Evolutionary conservation across 2,888 invertebrate species (phyloP).

Genomic region (Drosophila melanocephala): DNA sequence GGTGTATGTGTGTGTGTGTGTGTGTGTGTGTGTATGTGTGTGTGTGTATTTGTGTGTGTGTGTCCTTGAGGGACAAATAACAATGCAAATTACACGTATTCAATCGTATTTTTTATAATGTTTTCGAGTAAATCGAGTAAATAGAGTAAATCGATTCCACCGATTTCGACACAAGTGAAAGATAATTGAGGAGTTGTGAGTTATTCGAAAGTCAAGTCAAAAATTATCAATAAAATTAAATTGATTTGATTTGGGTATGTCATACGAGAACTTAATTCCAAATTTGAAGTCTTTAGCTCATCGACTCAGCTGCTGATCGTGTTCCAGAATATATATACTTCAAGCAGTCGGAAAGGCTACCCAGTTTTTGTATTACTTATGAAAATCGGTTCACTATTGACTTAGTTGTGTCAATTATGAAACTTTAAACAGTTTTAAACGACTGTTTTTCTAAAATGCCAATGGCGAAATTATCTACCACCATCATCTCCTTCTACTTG

Average conservation of each 20-base stretch:
- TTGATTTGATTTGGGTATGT: background rate
- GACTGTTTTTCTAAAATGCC: background rate
- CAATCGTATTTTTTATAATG: background rate
- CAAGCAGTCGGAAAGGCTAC: background rate
- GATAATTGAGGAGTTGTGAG: background rate
- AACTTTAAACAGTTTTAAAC: background rate
- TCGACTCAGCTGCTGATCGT: background rate
- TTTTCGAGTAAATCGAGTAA: background rate
- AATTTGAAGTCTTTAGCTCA: background rate
- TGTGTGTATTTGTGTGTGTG: background rate
- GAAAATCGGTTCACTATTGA: background rate
- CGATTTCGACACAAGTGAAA: background rate
- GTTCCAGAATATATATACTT: background rate
- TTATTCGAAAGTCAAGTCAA: background rate
- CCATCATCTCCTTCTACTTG: background rate
- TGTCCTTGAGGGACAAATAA: conserved; percentile 9
- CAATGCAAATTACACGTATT: conserved; percentile 38
- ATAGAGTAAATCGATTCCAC: background rate
- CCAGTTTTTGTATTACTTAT: background rate
- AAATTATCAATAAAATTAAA: background rate
- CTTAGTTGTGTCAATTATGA: background rate
- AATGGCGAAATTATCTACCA: background rate
- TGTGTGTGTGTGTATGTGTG: background rate
- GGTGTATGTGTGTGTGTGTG: background rate
- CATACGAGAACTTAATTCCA: background rate